Evolutionary conservation across 2,888 invertebrate genomes (phyloP).

Genomic region (Orthosia gracilis): DNA sequence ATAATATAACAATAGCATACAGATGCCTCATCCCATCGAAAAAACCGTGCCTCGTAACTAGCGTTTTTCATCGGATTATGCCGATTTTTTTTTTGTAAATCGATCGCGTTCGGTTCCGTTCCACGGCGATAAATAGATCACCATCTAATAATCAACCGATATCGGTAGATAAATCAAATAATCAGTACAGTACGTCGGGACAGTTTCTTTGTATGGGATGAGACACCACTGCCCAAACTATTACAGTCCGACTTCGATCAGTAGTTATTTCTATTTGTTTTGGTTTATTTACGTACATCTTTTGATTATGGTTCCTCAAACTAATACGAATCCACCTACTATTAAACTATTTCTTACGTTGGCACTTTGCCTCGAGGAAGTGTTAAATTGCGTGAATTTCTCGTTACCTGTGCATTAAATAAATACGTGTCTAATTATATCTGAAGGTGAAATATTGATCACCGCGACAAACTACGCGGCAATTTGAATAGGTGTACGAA

Average conservation of each 20-base stretch:
- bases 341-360: conserved; percentile 48
- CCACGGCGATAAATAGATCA: no score
- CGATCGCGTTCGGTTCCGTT: no score
- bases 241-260: neutral
- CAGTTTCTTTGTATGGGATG: no score
- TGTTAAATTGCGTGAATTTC: conserved; percentile 54
- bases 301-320: conserved; percentile 16
- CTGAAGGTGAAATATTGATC: conserved; percentile 49
- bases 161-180: no score
- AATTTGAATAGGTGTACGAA: conserved; percentile 24
- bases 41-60: no score
- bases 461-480: conserved; percentile 10
- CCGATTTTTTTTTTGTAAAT: no score
- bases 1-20: no score
- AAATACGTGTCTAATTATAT: conserved; percentile 52
- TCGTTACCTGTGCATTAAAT: conserved; percentile 55
- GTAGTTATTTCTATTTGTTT: neutral
- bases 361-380: conserved; percentile 62
- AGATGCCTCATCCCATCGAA: no score
- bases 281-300: conserved; percentile 6
- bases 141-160: no score
- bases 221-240: no score
- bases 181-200: no score
- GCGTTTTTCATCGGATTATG: no score
- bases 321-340: conserved; percentile 2